A percentile compares a stretch with the other conserved stretches of the same genome.
Conservation (phyloP, 2,888 invertebrate species). For the Callimorpha dominula region DNA sequence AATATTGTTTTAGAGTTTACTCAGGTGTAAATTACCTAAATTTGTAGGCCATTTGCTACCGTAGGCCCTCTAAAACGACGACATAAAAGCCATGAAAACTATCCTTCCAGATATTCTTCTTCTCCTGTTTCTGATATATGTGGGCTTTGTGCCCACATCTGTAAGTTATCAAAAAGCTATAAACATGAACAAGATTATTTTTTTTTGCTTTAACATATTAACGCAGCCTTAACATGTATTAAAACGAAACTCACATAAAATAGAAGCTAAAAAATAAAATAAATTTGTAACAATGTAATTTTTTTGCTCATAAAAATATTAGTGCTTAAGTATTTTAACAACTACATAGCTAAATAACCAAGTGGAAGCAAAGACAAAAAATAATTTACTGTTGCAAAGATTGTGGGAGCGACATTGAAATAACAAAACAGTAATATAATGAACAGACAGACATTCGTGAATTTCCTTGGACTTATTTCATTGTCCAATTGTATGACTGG, state of each 20-base stretch:
- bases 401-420: slow-evolving; percentile 30
- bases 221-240: not conserved
- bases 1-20: too few species aligned
- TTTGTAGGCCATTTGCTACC: too few species aligned
- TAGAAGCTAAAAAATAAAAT: not conserved
- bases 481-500: slow-evolving; percentile 12
- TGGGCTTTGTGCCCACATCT: too few species aligned
- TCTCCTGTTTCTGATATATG: too few species aligned
- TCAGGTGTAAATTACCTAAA: too few species aligned
- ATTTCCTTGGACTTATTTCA: slow-evolving; percentile 19
- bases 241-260: not conserved
- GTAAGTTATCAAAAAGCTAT: too few species aligned
- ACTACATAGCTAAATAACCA: slow-evolving; percentile 19
- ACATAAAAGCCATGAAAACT: too few species aligned
- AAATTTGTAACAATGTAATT: slow-evolving; percentile 1
- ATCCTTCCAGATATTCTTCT: too few species aligned
- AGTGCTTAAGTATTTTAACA: slow-evolving; percentile 8
- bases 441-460: slow-evolving; percentile 16
- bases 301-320: slow-evolving; percentile 11
- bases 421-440: slow-evolving; percentile 22
- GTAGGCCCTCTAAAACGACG: too few species aligned
- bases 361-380: slow-evolving; percentile 10
- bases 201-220: too few species aligned
- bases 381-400: slow-evolving; percentile 18
- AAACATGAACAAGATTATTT: too few species aligned